A percentile compares a stretch with the other conserved stretches of the same genome.
These are phyloP conservation scores for Rhinoptilus africanus DNA, from an alignment of 2,113 vertebrate species.

Conservation along the genomic window DNA sequence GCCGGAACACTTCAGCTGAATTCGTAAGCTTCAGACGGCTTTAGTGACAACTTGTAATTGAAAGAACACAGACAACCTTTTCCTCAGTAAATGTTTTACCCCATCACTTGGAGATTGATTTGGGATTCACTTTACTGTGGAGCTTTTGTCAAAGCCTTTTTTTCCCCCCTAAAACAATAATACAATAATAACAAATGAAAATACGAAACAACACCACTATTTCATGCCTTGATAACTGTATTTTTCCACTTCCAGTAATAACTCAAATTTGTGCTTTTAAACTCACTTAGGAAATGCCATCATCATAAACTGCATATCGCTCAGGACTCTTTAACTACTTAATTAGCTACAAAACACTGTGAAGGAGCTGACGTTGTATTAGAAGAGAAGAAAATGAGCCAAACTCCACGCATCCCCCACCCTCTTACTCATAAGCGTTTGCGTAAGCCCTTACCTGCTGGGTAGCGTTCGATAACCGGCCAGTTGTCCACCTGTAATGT, in stretches of 20 bases:
- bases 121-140: constrained; percentile 10
- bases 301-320: constrained; percentile 35
- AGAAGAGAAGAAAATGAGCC: constrained; percentile 22
- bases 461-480: constrained; percentile 96
- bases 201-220: constrained; percentile 39
- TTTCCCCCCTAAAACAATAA: constrained; percentile 51
- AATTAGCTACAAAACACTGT: constrained; percentile 38
- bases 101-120: not conserved
- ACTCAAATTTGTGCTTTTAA: constrained; percentile 64
- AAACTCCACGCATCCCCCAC: not conserved
- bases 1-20: not conserved
- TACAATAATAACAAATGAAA: constrained; percentile 49
- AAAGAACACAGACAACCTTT: constrained; percentile 30
- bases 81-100: not conserved
- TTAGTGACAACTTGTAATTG: not conserved
- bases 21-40: not conserved
- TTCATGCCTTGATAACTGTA: constrained; percentile 37
- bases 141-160: constrained; percentile 94
- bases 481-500: constrained; percentile 99
- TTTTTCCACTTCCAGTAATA: constrained; percentile 59
- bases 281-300: constrained; percentile 66
- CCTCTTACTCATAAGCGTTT: not conserved
- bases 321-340: constrained; percentile 37
- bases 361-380: constrained; percentile 6
- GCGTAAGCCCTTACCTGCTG: constrained; percentile 88